Conservation (phyloP, 2,797 vertebrate species). For the Clarias fuscus region DNA sequence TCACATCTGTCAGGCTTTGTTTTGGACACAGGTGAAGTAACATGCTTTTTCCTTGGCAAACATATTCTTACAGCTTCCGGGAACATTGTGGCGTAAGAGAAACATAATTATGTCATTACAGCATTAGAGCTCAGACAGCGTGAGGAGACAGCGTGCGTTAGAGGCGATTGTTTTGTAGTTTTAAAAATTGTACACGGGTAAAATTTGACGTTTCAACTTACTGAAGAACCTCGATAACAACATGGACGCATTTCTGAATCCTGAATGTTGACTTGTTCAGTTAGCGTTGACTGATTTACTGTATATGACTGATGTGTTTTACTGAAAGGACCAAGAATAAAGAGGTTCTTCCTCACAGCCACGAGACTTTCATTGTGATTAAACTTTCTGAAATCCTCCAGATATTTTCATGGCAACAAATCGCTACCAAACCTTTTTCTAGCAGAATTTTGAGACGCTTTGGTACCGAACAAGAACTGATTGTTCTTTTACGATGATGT, state of each 20-base stretch:
- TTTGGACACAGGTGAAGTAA: conserved; percentile 29
- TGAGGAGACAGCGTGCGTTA: no score
- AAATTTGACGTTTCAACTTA: neutral
- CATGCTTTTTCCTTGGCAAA: conserved; percentile 3
- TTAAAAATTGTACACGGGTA: neutral
- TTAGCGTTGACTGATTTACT: neutral
- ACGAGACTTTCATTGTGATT: neutral
- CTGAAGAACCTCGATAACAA: neutral
- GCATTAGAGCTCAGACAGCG: neutral
- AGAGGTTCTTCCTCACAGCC: neutral
- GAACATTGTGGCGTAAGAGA: neutral
- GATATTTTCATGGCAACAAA: neutral
- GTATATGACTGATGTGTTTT: neutral
- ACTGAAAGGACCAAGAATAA: neutral
- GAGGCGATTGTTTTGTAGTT: neutral
- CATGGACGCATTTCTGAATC: neutral
- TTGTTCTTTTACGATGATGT: neutral
- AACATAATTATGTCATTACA: neutral
- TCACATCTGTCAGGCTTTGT: conserved; percentile 49
- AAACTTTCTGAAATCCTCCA: neutral
- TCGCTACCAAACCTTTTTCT: neutral
- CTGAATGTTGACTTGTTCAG: neutral
- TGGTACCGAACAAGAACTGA: neutral
- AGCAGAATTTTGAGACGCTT: neutral
- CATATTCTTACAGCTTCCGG: conserved; percentile 19